These are phyloP conservation scores for Carassius carassius DNA, from an alignment of 2,113 vertebrate species.

Conservation along the genomic window DNA sequence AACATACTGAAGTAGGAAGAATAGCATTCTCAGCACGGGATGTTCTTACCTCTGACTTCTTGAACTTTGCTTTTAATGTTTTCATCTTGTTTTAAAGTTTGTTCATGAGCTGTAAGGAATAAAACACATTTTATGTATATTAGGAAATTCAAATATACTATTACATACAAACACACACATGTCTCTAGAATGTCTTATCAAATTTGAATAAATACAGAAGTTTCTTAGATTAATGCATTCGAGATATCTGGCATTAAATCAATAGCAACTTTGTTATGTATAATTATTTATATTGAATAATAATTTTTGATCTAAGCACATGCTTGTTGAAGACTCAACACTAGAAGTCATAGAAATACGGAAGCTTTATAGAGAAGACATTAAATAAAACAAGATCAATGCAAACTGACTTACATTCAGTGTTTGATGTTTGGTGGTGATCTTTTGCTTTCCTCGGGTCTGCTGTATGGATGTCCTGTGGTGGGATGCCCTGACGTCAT, in stretches of 20 bases:
- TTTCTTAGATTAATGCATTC: neutral
- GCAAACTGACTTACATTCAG: conserved; percentile 6
- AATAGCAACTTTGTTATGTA: neutral
- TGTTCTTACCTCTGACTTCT: conserved; percentile 86
- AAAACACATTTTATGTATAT: neutral
- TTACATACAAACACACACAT: too few relatives aligned
- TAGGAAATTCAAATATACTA: neutral
- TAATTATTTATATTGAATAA: neutral
- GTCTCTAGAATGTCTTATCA: too few relatives aligned
- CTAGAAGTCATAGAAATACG: neutral
- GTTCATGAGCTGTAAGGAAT: conserved; percentile 9
- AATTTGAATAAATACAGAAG: neutral
- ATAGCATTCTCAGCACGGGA: neutral
- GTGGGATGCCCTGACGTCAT: conserved; percentile 51
- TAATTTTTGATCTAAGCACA: neutral
- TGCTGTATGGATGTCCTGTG: conserved; percentile 5
- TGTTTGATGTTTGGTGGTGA: neutral
- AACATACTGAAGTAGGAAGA: neutral
- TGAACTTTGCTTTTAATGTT: conserved; percentile 90
- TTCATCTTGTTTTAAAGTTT: conserved; percentile 76
- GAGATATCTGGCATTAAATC: neutral
- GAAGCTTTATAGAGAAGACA: neutral
- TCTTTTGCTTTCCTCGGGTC: neutral
- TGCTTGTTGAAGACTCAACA: neutral
- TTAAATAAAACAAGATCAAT: neutral